Evolutionary conservation across 2,888 invertebrate species (phyloP), one percentile per base, ranked within the genome.

Genomic region (Mechanitis messenoides): DNA sequence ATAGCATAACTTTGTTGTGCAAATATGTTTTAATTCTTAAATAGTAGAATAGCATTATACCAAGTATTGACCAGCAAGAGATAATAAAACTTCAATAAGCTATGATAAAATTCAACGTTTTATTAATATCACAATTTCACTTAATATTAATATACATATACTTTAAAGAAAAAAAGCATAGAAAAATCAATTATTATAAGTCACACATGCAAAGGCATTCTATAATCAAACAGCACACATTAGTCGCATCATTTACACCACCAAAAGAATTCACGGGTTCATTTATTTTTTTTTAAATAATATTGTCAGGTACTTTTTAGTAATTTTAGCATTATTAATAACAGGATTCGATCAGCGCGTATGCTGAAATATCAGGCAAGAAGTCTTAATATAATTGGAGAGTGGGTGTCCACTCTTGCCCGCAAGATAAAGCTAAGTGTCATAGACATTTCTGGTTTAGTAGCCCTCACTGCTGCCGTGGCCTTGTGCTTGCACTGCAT

Each of bases 61-160:
- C 9, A 42, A 7, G 7, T 42, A 9, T 42, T 42, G 2, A 42
- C 11, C 3, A 42, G 42, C 9, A 42, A 42, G 3, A 42, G 9
- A 9, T 42, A 42, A 50, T 50, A 28, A 50, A 50, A 50, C 5
- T 50, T 7, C 50, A n/a, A 31, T 3, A 31, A 50, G 2, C 3
- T 50, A 50, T 50, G 50, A 75, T 80, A 83, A 80, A 71, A 73
- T 73, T 69, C 83, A 85, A 86, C 84, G 80, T 80, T 85, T 85
- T 20, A 20, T 86, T 89, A 85, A 87, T 90, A 89, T 90, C 89
- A 90, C 89, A 89, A 83, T 85, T 87, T 84, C 80, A 83, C 85
- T 73, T 76, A 70, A 74, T 75, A 71, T 77, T 71, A 74, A 72
- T 75, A 69, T 73, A 74, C 71, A 71, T 70, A 76, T 72, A 72